Percentiles rank a stretch among this genome's conserved stretches.
Evolutionary conservation across 2,797 vertebrate genomes (phyloP).

Genomic region (Danio choprae): DNA sequence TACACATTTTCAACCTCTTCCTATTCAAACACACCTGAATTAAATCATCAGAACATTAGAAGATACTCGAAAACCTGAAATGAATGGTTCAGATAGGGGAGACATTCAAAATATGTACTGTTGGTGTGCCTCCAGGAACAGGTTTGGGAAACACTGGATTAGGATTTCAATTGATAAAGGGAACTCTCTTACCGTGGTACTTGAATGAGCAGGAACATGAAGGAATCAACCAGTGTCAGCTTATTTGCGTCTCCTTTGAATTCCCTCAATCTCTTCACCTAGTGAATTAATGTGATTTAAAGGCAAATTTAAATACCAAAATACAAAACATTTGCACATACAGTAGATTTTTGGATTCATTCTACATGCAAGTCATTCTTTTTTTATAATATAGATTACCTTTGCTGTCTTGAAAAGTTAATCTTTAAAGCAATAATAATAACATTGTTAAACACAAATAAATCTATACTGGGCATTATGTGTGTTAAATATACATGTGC

Average conservation of each 20-base stretch:
- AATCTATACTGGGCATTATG: no score
- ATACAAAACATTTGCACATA: neutral
- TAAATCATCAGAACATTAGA: no score
- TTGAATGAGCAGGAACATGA: constrained; percentile 93
- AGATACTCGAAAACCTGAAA: no score
- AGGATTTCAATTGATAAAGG: neutral
- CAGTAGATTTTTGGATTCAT: neutral
- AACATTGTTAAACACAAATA: no score
- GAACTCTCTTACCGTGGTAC: constrained; percentile 89
- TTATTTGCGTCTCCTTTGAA: constrained; percentile 92
- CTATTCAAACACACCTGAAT: no score
- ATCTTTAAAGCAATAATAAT: neutral
- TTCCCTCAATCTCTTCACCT: constrained; percentile 92
- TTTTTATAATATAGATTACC: neutral
- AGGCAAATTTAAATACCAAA: neutral
- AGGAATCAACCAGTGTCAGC: constrained; percentile 94
- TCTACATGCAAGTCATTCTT: neutral
- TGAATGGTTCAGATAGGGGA: no score
- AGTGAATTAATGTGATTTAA: constrained; percentile 27
- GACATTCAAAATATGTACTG: no score
- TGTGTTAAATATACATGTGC: no score
- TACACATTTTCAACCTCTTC: no score
- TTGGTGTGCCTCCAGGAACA: no score
- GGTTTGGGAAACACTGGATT: neutral
- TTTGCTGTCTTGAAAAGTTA: neutral